Conservation (phyloP, 2,113 vertebrate species). For the Brachyhypopomus gauderio region DNA sequence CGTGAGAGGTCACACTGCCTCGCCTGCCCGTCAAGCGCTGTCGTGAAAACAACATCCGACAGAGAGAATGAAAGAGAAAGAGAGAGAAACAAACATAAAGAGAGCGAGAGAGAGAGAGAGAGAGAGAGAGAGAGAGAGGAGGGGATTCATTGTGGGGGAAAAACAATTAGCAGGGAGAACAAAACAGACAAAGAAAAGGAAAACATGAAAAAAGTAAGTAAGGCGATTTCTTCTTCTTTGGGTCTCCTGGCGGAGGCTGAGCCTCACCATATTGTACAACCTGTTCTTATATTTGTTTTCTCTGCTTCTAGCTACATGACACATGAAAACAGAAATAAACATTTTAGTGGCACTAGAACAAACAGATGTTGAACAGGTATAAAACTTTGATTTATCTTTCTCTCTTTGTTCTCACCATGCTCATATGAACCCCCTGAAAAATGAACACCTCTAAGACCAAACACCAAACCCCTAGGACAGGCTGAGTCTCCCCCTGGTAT, state of each 20-base stretch:
- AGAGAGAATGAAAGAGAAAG: background rate
- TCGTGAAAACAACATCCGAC: background rate
- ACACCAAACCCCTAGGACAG: background rate
- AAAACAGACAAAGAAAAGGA: background rate
- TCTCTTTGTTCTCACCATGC: background rate
- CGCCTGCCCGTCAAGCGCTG: background rate
- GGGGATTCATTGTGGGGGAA: background rate
- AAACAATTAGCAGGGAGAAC: background rate
- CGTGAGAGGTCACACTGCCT: background rate
- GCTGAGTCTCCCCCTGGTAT: background rate
- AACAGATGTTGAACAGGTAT: background rate
- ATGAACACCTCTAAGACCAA: background rate
- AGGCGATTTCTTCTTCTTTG: background rate
- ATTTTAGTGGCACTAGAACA: too few species aligned
- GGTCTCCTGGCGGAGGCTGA: background rate
- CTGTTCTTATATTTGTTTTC: background rate
- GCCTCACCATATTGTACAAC: background rate
- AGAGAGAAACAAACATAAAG: background rate
- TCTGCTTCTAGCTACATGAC: too few species aligned
- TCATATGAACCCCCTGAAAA: background rate
- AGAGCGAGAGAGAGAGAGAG: background rate
- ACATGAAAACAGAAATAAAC: too few species aligned
- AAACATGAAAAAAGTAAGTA: background rate
- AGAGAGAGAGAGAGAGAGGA: background rate
- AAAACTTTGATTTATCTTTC: background rate